Percentiles rank a stretch among this genome's conserved stretches.
Evolutionary conservation across 2,888 invertebrate species (phyloP).

Genomic region (Strigamia maritima): DNA sequence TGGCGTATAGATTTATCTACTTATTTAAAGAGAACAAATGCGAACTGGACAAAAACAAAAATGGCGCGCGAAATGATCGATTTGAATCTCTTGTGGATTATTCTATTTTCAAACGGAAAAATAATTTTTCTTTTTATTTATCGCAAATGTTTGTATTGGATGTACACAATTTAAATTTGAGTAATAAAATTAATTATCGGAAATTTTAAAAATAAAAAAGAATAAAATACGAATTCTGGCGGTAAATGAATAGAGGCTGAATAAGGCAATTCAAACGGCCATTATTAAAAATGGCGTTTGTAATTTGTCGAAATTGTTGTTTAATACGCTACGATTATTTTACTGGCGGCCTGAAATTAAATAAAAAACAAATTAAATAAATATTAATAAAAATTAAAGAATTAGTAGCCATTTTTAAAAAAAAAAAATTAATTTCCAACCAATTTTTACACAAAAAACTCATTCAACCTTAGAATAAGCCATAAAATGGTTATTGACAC

Average conservation of each 20-base stretch:
- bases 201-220: background rate
- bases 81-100: slow-evolving; percentile 28
- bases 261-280: background rate
- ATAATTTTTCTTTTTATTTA: background rate
- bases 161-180: background rate
- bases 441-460: no score
- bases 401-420: no score
- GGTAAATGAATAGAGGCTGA: background rate
- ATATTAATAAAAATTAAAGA: background rate
- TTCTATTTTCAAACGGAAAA: background rate
- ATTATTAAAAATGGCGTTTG: background rate
- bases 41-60: slow-evolving; percentile 39
- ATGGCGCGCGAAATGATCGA: slow-evolving; percentile 42
- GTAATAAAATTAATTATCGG: background rate
- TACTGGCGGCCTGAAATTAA: background rate
- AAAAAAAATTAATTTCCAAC: no score
- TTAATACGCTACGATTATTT: background rate
- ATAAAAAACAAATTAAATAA: background rate
- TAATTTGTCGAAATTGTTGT: background rate
- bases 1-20: background rate
- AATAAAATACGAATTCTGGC: background rate
- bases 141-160: background rate
- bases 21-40: background rate
- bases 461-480: no score
- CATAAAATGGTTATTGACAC: no score